Conservation (phyloP, 2,797 vertebrate genomes). For the Sciaenops ocellatus region DNA sequence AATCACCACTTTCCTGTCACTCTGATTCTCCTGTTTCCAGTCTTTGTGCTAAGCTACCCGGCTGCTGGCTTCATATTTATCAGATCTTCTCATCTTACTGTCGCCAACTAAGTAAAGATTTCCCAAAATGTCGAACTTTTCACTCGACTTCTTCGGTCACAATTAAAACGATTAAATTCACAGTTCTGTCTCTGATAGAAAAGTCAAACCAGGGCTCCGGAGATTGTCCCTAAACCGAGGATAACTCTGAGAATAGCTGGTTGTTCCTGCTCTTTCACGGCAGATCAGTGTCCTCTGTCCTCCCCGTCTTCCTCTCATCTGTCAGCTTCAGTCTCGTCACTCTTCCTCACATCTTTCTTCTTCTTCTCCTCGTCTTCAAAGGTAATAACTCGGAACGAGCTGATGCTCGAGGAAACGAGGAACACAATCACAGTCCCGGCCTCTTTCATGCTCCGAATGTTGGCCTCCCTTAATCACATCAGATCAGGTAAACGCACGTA, state of each 20-base stretch:
- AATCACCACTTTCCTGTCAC: too few species aligned
- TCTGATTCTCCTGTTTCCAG: background rate
- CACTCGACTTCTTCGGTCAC: too few species aligned
- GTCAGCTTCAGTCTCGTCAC: background rate
- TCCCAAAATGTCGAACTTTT: too few species aligned
- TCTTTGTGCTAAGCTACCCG: background rate
- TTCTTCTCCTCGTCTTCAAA: conserved; percentile 59
- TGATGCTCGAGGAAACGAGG: conserved; percentile 98
- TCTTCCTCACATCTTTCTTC: background rate
- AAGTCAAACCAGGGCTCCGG: too few species aligned
- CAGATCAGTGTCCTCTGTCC: background rate
- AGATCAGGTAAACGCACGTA: conserved; percentile 74
- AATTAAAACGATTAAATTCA: background rate
- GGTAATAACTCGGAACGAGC: conserved; percentile 98
- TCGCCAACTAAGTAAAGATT: background rate
- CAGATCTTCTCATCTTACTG: too few species aligned
- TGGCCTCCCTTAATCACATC: conserved; percentile 95
- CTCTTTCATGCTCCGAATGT: conserved; percentile 98
- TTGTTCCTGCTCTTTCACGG: too few species aligned
- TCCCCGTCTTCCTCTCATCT: background rate
- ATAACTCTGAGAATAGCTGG: background rate
- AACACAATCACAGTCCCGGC: conserved; percentile 99
- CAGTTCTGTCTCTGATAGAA: background rate
- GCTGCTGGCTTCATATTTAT: too few species aligned
- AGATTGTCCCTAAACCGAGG: background rate